A percentile compares a stretch with the other conserved stretches of the same genome.
Evolutionary conservation across 2,888 invertebrate species (phyloP).

Genomic region (Lutraria lutraria): DNA sequence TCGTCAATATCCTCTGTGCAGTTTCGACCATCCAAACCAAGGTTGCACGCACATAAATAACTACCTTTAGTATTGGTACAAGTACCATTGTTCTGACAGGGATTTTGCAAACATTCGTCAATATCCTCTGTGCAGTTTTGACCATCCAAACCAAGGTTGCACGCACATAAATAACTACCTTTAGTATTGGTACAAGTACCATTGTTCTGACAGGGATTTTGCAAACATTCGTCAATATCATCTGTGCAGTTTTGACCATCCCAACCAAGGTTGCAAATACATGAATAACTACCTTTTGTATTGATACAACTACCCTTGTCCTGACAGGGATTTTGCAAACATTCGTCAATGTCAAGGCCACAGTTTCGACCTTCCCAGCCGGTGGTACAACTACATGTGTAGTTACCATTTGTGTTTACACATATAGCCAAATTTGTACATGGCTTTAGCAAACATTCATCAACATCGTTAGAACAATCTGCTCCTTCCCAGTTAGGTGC

Average conservation of each 20-base stretch:
- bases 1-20: conserved; percentile 1
- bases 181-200: not conserved
- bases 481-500: not conserved
- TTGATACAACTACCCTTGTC: not conserved
- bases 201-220: not conserved
- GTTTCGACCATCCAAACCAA: not conserved
- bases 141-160: conserved; percentile 22
- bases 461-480: not conserved
- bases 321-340: not conserved
- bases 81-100: not conserved
- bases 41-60: conserved; percentile 17
- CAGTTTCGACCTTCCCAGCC: conserved; percentile 8
- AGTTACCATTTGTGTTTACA: conserved; percentile 16
- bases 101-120: conserved; percentile 20
- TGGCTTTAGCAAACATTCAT: not conserved
- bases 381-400: conserved; percentile 8
- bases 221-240: not conserved
- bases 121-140: conserved; percentile 15
- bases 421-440: not conserved
- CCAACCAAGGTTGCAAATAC: not conserved
- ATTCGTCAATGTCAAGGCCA: not conserved
- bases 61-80: conserved; percentile 15
- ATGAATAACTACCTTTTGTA: not conserved
- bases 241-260: not conserved
- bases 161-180: conserved; percentile 25